Percentiles rank a stretch among this genome's conserved stretches.
Conservation (phyloP, 2,797 vertebrate species). For the Anisognathus igniventris region DNA sequence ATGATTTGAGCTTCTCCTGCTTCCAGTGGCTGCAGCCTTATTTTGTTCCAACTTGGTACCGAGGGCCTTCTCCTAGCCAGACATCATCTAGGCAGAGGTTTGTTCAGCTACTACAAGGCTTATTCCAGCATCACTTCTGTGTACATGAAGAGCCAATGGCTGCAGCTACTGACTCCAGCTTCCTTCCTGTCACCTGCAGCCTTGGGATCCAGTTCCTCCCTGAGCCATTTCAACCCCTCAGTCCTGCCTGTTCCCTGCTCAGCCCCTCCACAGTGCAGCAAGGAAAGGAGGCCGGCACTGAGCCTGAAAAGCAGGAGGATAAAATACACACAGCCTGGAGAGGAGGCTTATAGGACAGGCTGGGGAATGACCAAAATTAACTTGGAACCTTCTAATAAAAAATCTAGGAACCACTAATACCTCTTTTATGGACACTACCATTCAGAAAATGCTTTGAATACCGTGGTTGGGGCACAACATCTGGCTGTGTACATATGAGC, state of each 20-base stretch:
- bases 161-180: background rate
- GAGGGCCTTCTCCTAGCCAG: background rate
- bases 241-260: background rate
- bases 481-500: rapidly evolving
- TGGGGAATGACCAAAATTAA: background rate
- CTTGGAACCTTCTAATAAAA: background rate
- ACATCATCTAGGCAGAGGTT: background rate
- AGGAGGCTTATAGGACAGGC: background rate
- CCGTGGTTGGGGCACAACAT: background rate
- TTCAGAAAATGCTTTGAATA: background rate
- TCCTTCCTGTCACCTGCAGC: background rate
- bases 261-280: background rate
- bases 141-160: background rate
- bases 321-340: background rate
- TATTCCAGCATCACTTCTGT: background rate
- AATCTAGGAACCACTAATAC: background rate
- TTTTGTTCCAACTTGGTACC: background rate
- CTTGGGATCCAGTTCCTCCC: background rate
- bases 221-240: background rate
- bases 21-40: background rate
- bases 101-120: background rate
- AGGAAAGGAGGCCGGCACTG: background rate
- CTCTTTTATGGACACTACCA: background rate
- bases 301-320: background rate
- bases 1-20: background rate